Evolutionary conservation across 2,888 invertebrate genomes (phyloP).

Genomic region (Aproaerema taeniolella): DNA sequence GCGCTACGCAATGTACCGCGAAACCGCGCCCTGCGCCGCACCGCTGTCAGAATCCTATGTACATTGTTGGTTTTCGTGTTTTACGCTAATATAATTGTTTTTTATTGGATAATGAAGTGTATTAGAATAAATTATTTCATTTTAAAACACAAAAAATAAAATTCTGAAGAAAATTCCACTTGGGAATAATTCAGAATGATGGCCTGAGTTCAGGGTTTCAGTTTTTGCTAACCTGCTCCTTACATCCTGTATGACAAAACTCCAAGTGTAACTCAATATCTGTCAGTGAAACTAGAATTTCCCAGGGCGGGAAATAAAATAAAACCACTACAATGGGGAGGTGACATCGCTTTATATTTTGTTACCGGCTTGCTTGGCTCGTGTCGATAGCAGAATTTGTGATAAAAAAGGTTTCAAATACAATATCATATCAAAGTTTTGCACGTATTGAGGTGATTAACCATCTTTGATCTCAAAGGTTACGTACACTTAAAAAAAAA

Average conservation of each 20-base stretch:
- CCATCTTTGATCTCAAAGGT: background rate
- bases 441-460: background rate
- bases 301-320: conserved; percentile 51
- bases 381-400: conserved; percentile 16
- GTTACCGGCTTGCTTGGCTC: conserved; percentile 17
- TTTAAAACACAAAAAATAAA: background rate
- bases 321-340: conserved; percentile 38
- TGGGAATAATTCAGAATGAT: too few relatives aligned
- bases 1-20: too few relatives aligned
- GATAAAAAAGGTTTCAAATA: background rate
- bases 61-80: too few relatives aligned
- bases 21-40: too few relatives aligned
- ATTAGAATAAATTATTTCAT: background rate
- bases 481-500: background rate
- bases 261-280: conserved; percentile 57
- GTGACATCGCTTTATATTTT: conserved; percentile 37
- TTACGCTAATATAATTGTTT: background rate
- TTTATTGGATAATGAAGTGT: background rate
- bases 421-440: conserved; percentile 12
- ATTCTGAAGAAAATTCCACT: background rate
- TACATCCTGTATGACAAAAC: background rate
- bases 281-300: conserved; percentile 60
- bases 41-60: too few relatives aligned
- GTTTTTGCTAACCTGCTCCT: background rate
- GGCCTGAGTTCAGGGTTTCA: too few relatives aligned